Conservation (phyloP, 1,140 invertebrate genomes). For the Trichonephila clavata region DNA sequence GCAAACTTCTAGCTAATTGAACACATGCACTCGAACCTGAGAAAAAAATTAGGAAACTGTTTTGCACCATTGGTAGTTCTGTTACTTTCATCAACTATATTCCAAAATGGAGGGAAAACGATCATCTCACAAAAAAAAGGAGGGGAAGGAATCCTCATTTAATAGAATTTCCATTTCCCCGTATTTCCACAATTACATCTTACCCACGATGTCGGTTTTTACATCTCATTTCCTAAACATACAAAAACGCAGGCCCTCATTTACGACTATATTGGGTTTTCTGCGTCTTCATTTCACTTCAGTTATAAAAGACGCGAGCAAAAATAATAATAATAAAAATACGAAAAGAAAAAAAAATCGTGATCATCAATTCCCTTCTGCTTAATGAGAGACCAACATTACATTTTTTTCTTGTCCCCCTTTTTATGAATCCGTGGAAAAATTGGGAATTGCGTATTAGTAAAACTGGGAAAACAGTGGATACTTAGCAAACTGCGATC, state of each 20-base stretch:
- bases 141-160: neutral
- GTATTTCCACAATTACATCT: neutral
- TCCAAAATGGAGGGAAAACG: no score
- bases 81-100: neutral
- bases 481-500: neutral
- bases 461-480: neutral
- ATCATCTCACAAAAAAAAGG: neutral
- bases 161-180: neutral
- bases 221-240: neutral
- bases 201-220: neutral
- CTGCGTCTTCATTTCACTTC: neutral
- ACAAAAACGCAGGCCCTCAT: neutral
- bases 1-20: no score
- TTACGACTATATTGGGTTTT: neutral
- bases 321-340: neutral
- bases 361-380: constrained; percentile 30
- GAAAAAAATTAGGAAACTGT: neutral
- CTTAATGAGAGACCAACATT: neutral
- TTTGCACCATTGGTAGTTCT: neutral
- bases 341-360: neutral
- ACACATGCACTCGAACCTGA: no score
- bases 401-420: neutral
- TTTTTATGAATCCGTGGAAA: constrained; percentile 58
- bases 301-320: neutral
- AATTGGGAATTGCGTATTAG: constrained; percentile 22